phyloP scores from a whole-genome alignment of 2,888 invertebrate species.

The Yponomeuta sedellus region DNA sequence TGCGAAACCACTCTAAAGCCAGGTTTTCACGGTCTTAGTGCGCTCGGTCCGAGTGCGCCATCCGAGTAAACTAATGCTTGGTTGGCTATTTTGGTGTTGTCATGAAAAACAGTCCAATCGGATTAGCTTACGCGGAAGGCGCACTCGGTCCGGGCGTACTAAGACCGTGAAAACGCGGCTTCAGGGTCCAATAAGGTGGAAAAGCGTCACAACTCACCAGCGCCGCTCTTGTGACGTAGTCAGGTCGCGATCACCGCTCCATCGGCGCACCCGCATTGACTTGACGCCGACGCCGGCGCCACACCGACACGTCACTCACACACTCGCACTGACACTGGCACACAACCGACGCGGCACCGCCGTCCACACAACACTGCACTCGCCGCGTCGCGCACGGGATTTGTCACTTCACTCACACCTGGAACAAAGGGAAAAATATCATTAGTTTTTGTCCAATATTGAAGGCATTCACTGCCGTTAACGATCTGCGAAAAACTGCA shows the following conservation, averaged over 20 bases:
- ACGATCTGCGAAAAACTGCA: too few species aligned
- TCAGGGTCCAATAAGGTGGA: too few species aligned
- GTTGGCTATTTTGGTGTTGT: too few species aligned
- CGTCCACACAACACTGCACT: slow-evolving; percentile 25
- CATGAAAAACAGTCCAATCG: too few species aligned
- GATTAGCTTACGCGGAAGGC: too few species aligned
- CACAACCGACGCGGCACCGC: slow-evolving; percentile 22
- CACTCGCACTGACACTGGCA: slow-evolving; percentile 22
- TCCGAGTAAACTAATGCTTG: too few species aligned
- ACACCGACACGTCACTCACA: slow-evolving; percentile 30
- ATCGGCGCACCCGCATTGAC: slow-evolving; percentile 71
- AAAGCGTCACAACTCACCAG: slow-evolving; percentile 46
- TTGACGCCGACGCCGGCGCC: slow-evolving; percentile 61
- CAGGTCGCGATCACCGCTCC: slow-evolving; percentile 72
- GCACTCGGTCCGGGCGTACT: too few species aligned
- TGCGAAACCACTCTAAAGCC: too few species aligned
- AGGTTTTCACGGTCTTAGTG: too few species aligned
- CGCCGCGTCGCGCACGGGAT: background rate
- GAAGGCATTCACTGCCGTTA: background rate
- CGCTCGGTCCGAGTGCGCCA: too few species aligned
- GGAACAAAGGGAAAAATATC: slow-evolving; percentile 38
- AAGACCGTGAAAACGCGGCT: too few species aligned
- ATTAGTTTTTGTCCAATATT: background rate
- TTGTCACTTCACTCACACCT: slow-evolving; percentile 38
- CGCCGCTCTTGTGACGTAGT: slow-evolving; percentile 68